These are phyloP conservation scores for Sparidentex hasta DNA, from an alignment of 2,797 vertebrate species.

Conservation along the genomic window DNA sequence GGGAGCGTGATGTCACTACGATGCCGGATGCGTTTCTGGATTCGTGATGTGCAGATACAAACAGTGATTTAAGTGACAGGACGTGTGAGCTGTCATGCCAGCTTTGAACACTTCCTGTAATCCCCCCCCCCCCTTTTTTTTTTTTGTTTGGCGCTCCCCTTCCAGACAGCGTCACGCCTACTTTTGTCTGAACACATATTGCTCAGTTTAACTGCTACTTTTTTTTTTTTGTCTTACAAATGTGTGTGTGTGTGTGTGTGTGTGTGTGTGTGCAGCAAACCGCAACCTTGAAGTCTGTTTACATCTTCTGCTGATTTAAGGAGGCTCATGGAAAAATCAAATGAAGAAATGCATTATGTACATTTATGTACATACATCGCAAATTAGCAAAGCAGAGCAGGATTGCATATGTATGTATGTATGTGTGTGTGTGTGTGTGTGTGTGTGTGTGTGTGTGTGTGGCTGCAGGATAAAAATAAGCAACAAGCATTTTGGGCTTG, in stretches of 20 bases:
- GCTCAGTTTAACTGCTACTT: slow-evolving; percentile 71
- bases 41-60: slow-evolving; percentile 66
- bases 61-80: slow-evolving; percentile 80
- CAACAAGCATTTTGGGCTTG: slow-evolving; percentile 89
- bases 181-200: slow-evolving; percentile 78
- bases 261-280: slow-evolving; percentile 11
- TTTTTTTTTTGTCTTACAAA: slow-evolving; percentile 47
- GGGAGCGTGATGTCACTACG: slow-evolving; percentile 62
- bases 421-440: slow-evolving; percentile 50
- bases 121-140: neutral
- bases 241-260: slow-evolving; percentile 21
- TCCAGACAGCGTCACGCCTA: slow-evolving; percentile 65
- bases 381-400: slow-evolving; percentile 43
- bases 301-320: slow-evolving; percentile 36
- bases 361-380: slow-evolving; percentile 51
- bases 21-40: slow-evolving; percentile 70
- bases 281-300: slow-evolving; percentile 65
- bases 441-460: slow-evolving; percentile 35
- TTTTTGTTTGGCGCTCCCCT: slow-evolving; percentile 29
- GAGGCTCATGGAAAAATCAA: slow-evolving; percentile 59
- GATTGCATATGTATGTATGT: slow-evolving; percentile 32
- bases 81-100: slow-evolving; percentile 73
- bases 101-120: slow-evolving; percentile 58
- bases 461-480: slow-evolving; percentile 79
- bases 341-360: slow-evolving; percentile 54